Base-by-base conservation (phyloP, 2,113 vertebrate species). In the Odocoileus virginianus region DNA sequence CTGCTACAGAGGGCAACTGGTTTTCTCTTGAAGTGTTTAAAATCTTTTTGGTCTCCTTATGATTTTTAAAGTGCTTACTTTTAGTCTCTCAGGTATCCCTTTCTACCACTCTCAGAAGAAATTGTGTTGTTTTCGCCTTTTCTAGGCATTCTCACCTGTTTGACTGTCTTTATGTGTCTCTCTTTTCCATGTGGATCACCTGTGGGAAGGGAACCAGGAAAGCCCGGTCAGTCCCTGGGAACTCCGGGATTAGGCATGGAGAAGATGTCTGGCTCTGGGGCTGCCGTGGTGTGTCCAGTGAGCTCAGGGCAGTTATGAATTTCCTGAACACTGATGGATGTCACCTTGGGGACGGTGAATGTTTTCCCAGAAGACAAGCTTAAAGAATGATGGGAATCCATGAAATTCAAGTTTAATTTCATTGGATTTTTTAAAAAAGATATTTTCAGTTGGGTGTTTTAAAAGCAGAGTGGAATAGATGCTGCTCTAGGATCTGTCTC, bases 351-450 rank as follows among this genome's bases (percentile, higher is more conserved):
- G 16, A 40, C 25, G 45, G 4, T 45, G 28, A 47, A 19, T 81
- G n/a, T 57, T 74, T 78, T 83, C 47, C 58, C 25, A 76, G 36
- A 76, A 86, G 60, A 2, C 17, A n/a, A 67, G 2, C 10, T 87
- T 79, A 36, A 78, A 71, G 15, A 61, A n/a, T 58, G 45, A 88
- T 57, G 8, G 43, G n/a, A 30, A n/a, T 61, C 61, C 5, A 6
- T n/a, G 57, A 64, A 95, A 79, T 58, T 61, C 58, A 94, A 57
- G 40, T 96, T 94, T 81, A 64, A 64, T 83, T 74, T 60, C 8
- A 7, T 61, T 86, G 54, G 25, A 36, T 33, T 79, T 61, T 17
- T 2, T 0, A 5, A 21, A 52, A 92, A 71, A 88, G n/a, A 71
- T 40, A 21, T 91, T 86, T 96, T 50, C 74, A 89, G 45, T 23